Evolutionary conservation across 2,888 invertebrate species (phyloP).

Genomic region (Ceriagrion tenellum): DNA sequence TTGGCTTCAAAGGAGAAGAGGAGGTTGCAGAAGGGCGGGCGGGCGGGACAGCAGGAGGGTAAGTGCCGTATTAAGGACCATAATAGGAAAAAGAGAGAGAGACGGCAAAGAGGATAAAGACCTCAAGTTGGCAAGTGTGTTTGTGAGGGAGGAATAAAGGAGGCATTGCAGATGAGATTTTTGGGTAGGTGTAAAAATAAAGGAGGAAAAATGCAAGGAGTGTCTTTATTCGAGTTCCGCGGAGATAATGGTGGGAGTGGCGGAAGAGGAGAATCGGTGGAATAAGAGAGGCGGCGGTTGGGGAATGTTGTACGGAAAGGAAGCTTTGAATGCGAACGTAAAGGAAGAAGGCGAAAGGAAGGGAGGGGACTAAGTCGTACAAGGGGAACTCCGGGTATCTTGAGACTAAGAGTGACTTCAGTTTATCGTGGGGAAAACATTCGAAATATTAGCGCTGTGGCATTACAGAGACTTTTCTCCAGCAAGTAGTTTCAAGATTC

Average conservation of each 20-base stretch:
- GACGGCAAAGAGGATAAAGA: background rate
- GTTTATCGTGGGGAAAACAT: too few species aligned
- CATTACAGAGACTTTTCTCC: too few species aligned
- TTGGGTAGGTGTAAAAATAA: background rate
- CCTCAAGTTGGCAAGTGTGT: background rate
- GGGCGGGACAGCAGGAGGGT: background rate
- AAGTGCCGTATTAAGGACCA: background rate
- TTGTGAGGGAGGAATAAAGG: background rate
- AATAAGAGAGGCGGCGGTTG: background rate
- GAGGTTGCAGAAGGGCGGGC: background rate
- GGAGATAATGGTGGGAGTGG: background rate
- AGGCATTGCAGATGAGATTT: background rate
- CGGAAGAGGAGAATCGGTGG: background rate
- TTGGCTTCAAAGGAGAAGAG: background rate
- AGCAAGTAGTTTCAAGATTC: too few species aligned
- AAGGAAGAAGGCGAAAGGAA: background rate
- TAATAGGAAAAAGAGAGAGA: constrained; percentile 39
- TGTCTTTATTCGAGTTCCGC: background rate
- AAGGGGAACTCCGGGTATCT: too few species aligned
- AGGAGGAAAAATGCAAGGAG: background rate
- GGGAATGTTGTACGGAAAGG: background rate
- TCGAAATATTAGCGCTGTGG: too few species aligned
- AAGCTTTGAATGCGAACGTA: background rate
- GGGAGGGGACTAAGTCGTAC: background rate
- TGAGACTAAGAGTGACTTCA: too few species aligned